Evolutionary conservation across 2,888 invertebrate genomes (phyloP).

Genomic region (Willowsia nigromaculata): DNA sequence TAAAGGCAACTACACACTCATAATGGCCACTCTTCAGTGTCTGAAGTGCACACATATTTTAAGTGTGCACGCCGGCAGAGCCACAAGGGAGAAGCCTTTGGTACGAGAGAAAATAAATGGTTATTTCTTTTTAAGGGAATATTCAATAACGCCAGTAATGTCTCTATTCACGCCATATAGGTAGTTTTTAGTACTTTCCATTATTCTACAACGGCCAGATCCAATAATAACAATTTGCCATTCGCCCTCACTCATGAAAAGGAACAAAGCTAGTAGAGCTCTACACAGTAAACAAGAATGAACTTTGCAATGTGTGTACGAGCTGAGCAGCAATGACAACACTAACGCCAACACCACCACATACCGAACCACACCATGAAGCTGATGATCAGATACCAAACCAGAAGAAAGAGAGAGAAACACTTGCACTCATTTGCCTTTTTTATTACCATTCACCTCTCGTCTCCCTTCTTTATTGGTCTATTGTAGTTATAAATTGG

Average conservation of each 20-base stretch:
- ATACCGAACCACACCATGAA: background rate
- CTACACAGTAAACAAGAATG: conserved; percentile 4
- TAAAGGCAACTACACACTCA: too few relatives aligned
- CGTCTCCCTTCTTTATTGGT: background rate
- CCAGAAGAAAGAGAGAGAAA: background rate
- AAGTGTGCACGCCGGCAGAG: too few relatives aligned
- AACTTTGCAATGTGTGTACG: too few relatives aligned
- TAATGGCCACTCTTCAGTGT: background rate
- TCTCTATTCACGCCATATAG: conserved; percentile 54
- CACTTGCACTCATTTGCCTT: conserved; percentile 5
- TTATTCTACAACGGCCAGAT: conserved; percentile 2
- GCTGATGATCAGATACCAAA: background rate
- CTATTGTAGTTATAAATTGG: background rate
- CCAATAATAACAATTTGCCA: conserved; percentile 33
- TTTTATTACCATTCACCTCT: background rate
- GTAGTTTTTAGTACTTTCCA: conserved; percentile 9
- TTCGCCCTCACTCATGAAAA: conserved; percentile 26
- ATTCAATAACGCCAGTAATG: conserved; percentile 61
- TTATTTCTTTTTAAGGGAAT: conserved; percentile 63
- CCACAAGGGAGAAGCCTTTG: too few relatives aligned
- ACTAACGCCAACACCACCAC: conserved; percentile 8
- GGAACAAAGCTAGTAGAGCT: too few relatives aligned
- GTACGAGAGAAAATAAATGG: conserved; percentile 41
- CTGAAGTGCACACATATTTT: too few relatives aligned
- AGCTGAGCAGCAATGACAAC: background rate